A percentile compares a stretch with the other conserved stretches of the same genome.
Evolutionary conservation across 2,113 vertebrate genomes (phyloP).

Genomic region (Lagopus leucura): DNA sequence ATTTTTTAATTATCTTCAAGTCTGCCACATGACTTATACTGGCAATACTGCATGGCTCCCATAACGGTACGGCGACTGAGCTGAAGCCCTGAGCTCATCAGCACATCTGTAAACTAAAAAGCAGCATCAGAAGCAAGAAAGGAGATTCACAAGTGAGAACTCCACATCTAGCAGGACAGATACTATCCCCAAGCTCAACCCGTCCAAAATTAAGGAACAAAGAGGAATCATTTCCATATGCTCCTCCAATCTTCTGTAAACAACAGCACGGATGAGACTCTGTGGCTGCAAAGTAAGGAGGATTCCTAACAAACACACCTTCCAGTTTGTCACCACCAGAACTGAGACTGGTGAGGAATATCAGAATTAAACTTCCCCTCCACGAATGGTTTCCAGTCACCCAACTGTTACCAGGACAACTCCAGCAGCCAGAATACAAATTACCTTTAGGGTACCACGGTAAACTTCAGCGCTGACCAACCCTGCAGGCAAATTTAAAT

Average conservation of each 20-base stretch:
- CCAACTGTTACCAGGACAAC: slow-evolving; percentile 92
- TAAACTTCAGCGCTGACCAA: slow-evolving; percentile 69
- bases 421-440: slow-evolving; percentile 85
- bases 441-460: slow-evolving; percentile 78
- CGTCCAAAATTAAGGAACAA: not conserved
- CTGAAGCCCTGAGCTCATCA: not conserved
- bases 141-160: not conserved
- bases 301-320: slow-evolving; percentile 70
- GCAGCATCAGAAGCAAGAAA: not conserved
- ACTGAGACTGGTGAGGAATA: slow-evolving; percentile 74
- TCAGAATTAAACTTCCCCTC: slow-evolving; percentile 82
- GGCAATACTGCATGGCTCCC: fast-evolving
- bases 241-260: not conserved
- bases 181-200: not conserved
- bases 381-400: slow-evolving; percentile 88
- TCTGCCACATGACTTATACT: not conserved
- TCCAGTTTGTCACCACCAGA: slow-evolving; percentile 71
- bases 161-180: not conserved
- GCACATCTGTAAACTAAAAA: not conserved
- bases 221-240: not conserved
- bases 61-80: not conserved
- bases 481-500: slow-evolving; percentile 78
- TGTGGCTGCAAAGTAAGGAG: not conserved
- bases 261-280: not conserved
- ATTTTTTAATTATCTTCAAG: not conserved